Conservation (phyloP, 1,140 invertebrate species). For the Zaprionus camerounensis region DNA sequence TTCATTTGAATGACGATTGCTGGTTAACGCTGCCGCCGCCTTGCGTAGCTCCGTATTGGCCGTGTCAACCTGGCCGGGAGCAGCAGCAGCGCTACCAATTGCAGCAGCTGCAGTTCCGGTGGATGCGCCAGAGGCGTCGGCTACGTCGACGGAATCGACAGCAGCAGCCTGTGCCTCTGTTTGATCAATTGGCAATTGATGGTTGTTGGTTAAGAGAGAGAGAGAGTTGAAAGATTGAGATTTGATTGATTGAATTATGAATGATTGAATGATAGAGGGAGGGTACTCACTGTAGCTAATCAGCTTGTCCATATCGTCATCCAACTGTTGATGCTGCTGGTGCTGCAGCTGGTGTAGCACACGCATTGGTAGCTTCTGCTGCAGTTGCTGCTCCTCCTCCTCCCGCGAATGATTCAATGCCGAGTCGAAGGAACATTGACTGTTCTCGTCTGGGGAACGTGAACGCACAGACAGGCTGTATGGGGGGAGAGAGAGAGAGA, state of each 20-base stretch:
- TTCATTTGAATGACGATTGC: conserved; percentile 83
- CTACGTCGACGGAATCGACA: not conserved
- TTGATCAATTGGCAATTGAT: not conserved
- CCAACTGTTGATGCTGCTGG: conserved; percentile 19
- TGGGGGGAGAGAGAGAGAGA: no score
- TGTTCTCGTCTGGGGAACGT: conserved; percentile 88
- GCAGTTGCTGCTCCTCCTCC: conserved; percentile 86
- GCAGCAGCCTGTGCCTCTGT: conserved; percentile 3
- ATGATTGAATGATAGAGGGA: not conserved
- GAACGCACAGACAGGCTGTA: conserved; percentile 87
- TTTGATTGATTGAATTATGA: not conserved
- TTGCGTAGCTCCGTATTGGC: conserved; percentile 76
- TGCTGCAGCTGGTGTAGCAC: conserved; percentile 34
- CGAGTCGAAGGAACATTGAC: conserved; percentile 92
- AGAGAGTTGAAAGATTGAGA: not conserved
- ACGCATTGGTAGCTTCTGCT: conserved; percentile 40
- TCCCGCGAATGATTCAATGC: conserved; percentile 92
- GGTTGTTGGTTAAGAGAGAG: not conserved
- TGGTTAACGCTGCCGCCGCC: conserved; percentile 58
- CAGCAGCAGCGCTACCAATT: not conserved
- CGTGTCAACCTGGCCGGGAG: conserved; percentile 26
- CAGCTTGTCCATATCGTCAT: conserved; percentile 61
- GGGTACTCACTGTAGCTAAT: conserved; percentile 70
- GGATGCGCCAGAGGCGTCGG: not conserved
- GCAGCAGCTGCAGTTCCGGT: not conserved